Evolutionary conservation across 2,888 invertebrate genomes (phyloP).

Genomic region (Mythimna vitellina): DNA sequence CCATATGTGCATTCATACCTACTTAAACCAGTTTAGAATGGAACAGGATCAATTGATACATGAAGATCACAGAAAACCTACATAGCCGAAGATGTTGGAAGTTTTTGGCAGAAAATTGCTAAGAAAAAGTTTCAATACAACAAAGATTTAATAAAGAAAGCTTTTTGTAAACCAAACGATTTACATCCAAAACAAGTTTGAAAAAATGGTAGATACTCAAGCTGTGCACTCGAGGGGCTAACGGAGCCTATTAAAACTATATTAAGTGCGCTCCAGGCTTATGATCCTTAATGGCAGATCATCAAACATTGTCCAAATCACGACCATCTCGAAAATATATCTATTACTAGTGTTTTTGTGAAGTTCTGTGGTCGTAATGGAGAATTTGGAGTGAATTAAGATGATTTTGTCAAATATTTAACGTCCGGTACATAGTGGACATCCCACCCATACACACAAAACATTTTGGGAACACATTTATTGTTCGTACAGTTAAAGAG

Average conservation of each 20-base stretch:
- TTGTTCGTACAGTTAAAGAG: too few relatives aligned
- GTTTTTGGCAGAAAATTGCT: background rate
- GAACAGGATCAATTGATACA: too few relatives aligned
- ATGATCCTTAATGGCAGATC: slow-evolving; percentile 72
- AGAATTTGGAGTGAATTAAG: background rate
- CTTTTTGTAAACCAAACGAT: slow-evolving; percentile 30
- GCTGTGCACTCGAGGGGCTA: slow-evolving; percentile 53
- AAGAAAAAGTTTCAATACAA: background rate
- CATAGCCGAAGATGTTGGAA: background rate
- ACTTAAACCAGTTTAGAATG: too few relatives aligned
- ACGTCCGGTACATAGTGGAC: background rate
- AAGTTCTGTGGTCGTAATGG: slow-evolving; percentile 5
- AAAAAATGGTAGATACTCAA: slow-evolving; percentile 44
- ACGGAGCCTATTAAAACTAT: slow-evolving; percentile 76
- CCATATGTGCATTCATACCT: too few relatives aligned
- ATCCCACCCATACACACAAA: too few relatives aligned
- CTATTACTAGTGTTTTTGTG: slow-evolving; percentile 49
- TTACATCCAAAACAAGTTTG: slow-evolving; percentile 37
- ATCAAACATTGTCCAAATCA: slow-evolving; percentile 75
- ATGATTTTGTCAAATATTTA: background rate
- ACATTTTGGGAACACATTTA: too few relatives aligned
- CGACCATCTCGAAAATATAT: slow-evolving; percentile 48
- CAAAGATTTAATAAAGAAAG: slow-evolving; percentile 18
- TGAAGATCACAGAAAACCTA: too few relatives aligned
- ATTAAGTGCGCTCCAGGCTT: slow-evolving; percentile 76